Base-by-base conservation (phyloP, 1,140 invertebrate genomes). In the Drosophila chauvacae region DNA sequence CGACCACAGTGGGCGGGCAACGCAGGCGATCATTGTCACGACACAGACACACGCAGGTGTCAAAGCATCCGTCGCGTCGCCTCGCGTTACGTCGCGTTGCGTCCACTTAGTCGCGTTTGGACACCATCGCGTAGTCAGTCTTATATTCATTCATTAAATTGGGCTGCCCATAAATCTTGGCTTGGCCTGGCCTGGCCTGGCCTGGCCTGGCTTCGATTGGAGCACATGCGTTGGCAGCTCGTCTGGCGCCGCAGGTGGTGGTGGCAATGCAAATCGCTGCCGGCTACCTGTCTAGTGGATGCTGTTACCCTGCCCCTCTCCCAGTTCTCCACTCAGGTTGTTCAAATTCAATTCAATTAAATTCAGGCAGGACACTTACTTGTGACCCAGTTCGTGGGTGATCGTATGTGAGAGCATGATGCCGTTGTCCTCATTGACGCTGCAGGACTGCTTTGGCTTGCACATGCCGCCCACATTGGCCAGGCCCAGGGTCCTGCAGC, bases 401-500 rank as follows among this genome's bases (percentile, higher is more conserved):
- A 98, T 97, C n/a, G 97, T 98, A 92, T 97, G 97, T 7, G 97
- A 97, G 60, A 98, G 94, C 81, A 96, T 96, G 59, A 98, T 96
- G 41, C 97, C 97, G 91, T 97, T 98, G 94, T 98, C 97, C 93
- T 98, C 96, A 90, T 97, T 98, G 79, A 98, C 96, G 80, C 96
- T 98, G 93, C 97, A 98, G 79, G 96, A 97, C 44, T 96, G 94
- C 85, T 96, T 95, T 7, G 96, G 96, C 85, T 97, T 96, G 93
- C 97, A 98, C 96, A 98, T 97, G 23, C 97, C 97, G 4, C 96
- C 96, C 53, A 98, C 96, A 93, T 98, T 97, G 30, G 97, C 97
- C 73, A 98, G 95, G 23, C 97, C 97, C 41, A 98, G 93, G 0
- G 97, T 98, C 91, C 96, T 97, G 94, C 14, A 23, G 94, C 14